Conservation (phyloP, 2,113 vertebrate species). For the Myodes glareolus region DNA sequence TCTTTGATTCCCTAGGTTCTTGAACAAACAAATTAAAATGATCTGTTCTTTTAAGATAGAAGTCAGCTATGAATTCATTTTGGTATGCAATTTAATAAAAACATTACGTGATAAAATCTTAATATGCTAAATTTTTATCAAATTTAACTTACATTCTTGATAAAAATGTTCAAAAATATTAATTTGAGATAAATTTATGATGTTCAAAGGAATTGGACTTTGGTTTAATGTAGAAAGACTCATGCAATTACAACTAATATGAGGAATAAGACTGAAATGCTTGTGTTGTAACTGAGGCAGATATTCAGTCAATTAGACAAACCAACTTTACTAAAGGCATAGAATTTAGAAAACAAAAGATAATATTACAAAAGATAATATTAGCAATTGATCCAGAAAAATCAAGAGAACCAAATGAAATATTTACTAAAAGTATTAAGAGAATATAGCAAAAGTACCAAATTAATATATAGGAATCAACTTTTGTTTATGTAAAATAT, state of each 20-base stretch:
- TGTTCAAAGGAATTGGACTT: not conserved
- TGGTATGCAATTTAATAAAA: not conserved
- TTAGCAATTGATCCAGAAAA: constrained; percentile 24
- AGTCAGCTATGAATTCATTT: not conserved
- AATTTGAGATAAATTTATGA: constrained; percentile 7
- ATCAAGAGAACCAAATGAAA: constrained; percentile 10
- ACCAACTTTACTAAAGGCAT: not conserved
- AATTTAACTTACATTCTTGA: constrained; percentile 48
- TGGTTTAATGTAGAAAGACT: not conserved
- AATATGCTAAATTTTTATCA: constrained; percentile 17
- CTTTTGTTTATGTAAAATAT: constrained; percentile 8
- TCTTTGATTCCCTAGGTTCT: not conserved
- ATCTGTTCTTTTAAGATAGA: constrained; percentile 13
- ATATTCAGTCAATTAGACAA: not conserved
- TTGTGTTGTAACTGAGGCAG: not conserved
- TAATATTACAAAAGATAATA: not conserved
- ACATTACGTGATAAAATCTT: not conserved
- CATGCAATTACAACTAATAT: not conserved
- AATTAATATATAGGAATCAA: constrained; percentile 35
- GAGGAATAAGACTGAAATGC: not conserved
- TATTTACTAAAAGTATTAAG: constrained; percentile 8
- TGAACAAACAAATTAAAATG: not conserved
- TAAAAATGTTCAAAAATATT: constrained; percentile 35
- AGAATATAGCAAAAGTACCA: constrained; percentile 26
- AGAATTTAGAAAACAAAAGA: constrained; percentile 9